phyloP scores from a whole-genome alignment of 2,797 vertebrate species.

The Pelodytes ibericus region DNA sequence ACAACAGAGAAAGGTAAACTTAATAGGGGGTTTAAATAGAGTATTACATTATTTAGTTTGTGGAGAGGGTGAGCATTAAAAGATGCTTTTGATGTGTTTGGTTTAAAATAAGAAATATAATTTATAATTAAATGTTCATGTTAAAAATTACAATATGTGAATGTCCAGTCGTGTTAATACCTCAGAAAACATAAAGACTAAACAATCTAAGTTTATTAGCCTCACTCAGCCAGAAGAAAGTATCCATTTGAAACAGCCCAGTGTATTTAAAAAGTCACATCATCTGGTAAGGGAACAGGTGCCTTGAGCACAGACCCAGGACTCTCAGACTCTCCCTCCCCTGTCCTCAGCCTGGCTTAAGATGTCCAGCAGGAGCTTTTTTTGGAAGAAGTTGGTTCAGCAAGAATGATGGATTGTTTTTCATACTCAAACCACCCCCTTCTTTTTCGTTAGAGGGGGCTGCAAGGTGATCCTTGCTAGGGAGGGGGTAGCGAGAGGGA shows the following conservation, averaged over 20 bases:
- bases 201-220: not conserved
- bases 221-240: not conserved
- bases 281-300: conserved; percentile 45
- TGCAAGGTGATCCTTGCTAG: conserved; percentile 54
- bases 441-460: conserved; percentile 35
- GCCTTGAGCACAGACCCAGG: conserved; percentile 5
- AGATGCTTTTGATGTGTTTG: not conserved
- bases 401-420: conserved; percentile 50
- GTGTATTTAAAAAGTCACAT: conserved; percentile 1
- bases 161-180: not conserved
- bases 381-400: conserved; percentile 55
- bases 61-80: not conserved
- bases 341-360: conserved; percentile 31
- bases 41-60: not conserved
- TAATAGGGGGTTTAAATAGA: not conserved
- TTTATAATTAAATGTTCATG: too few species aligned
- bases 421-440: conserved; percentile 30
- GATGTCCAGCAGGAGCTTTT: conserved; percentile 52
- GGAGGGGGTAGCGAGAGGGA: conserved; percentile 22
- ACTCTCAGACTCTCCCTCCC: not conserved
- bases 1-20: conserved; percentile 89
- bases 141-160: not conserved
- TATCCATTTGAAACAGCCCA: not conserved
- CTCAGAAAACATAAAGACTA: not conserved
- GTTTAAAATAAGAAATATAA: not conserved